Percentiles rank a stretch among this genome's conserved stretches.
These are phyloP conservation scores for Sardinella longiceps DNA, from an alignment of 2,797 vertebrate species.

Conservation along the genomic window DNA sequence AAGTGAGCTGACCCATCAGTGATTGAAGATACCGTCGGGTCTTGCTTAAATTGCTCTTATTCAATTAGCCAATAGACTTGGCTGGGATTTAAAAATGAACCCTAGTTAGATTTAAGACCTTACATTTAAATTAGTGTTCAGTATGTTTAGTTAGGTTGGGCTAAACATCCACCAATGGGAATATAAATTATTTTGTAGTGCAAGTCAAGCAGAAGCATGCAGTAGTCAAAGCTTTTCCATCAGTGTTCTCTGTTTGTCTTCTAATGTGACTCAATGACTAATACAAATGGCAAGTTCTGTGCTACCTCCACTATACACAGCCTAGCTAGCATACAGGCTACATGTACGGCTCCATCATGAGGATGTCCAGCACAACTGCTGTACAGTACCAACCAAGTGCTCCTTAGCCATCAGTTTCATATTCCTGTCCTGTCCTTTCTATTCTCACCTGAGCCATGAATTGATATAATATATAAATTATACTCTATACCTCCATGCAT, in stretches of 20 bases:
- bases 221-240: not conserved
- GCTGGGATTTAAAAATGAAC: too few relatives aligned
- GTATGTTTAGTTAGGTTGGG: not conserved
- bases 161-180: not conserved
- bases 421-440: not conserved
- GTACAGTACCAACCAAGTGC: too few relatives aligned
- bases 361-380: not conserved
- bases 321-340: too few relatives aligned
- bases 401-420: slow-evolving; percentile 7
- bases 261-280: not conserved
- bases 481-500: slow-evolving; percentile 4
- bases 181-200: not conserved
- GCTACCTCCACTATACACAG: slow-evolving; percentile 12
- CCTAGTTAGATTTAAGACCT: too few relatives aligned
- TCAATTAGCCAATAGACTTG: too few relatives aligned
- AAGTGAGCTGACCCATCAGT: too few relatives aligned
- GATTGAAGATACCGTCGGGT: too few relatives aligned
- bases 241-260: not conserved
- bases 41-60: too few relatives aligned
- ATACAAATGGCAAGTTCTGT: not conserved
- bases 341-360: not conserved
- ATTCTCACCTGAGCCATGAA: not conserved
- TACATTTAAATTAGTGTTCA: too few relatives aligned
- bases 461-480: too few relatives aligned
- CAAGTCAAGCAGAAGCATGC: not conserved